Base-by-base conservation (phyloP, 2,888 invertebrate species). In the Iphiclides podalirius region DNA sequence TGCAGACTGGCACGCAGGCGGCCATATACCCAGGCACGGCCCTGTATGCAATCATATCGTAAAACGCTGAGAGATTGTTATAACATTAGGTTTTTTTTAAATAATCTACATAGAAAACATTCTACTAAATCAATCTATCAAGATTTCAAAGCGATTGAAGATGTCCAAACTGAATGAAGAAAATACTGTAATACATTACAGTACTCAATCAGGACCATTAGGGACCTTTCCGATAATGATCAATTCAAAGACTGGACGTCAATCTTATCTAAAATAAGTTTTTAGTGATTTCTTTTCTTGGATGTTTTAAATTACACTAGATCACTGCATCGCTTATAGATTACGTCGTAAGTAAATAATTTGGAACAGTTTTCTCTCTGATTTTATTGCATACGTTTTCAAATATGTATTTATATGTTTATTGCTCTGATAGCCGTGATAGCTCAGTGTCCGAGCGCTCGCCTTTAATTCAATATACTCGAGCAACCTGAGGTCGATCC, bases 71-170 rank as follows among this genome's bases (percentile, higher is more conserved):
- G n/a, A n/a, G n/a, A n/a, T n/a, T n/a, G n/a, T n/a, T n/a, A n/a
- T n/a, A n/a, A n/a, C n/a, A n/a, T n/a, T n/a, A n/a, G n/a, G n/a
- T n/a, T n/a, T n/a, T n/a, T n/a, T n/a, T n/a, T n/a, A n/a, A n/a
- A n/a, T n/a, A n/a, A n/a, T n/a, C n/a, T n/a, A 31, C n/a, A 4
- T 31, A 11, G 6, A 7, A 34, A 42, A 34, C 11, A 17, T 40
- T 15, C 15, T 20, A 31, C 26, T 26, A 37, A 48, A 40, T 53
- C 52, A 45, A 36, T 47, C 52, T 49, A 57, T 57, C 54, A 28
- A 54, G 56, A 61, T 55, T 46, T 50, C 36, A 38, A 51, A 52
- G 40, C 55, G 52, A 53, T 55, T 46, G 47, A 37, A 46, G 50
- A 55, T 33, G 49, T 51, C 52, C 48, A 38, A 53, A 49, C 47